Conservation (phyloP, 2,113 vertebrate species). For the Hystrix brachyura region DNA sequence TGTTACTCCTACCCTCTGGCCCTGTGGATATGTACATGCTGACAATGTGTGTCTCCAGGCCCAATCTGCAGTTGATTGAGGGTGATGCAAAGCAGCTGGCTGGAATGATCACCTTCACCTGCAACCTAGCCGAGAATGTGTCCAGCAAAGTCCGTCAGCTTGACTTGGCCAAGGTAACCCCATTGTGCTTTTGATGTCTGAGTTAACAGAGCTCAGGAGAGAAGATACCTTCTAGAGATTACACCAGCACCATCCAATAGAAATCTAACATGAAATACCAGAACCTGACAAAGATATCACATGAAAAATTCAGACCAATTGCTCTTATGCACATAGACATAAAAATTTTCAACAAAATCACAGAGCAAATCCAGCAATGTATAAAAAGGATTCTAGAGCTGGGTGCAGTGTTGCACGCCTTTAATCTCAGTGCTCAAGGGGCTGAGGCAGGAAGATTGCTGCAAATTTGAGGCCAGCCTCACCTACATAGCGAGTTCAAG, state of each 20-base stretch:
- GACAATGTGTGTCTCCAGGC: conserved; percentile 87
- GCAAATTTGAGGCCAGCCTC: too few species aligned
- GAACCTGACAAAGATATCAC: not conserved
- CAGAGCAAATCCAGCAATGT: conserved; percentile 30
- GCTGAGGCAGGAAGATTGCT: too few species aligned
- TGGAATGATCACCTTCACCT: conserved; percentile 98
- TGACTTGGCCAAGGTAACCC: conserved; percentile 96
- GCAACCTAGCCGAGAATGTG: conserved; percentile 97
- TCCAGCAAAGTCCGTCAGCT: conserved; percentile 98
- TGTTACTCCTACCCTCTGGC: not conserved
- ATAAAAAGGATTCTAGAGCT: not conserved
- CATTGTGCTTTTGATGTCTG: conserved; percentile 27
- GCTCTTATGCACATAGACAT: not conserved
- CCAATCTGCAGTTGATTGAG: conserved; percentile 96
- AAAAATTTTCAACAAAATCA: conserved; percentile 35
- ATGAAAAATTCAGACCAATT: conserved; percentile 1
- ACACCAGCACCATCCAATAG: not conserved
- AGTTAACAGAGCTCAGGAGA: not conserved
- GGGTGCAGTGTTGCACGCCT: too few species aligned
- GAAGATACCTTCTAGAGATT: not conserved
- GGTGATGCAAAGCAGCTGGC: conserved; percentile 97
- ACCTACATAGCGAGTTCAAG: too few species aligned
- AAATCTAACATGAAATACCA: conserved; percentile 11
- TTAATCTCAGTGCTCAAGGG: too few species aligned
- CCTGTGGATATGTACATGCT: not conserved